Evolutionary conservation across 2,797 vertebrate species (phyloP), one percentile per base, ranked within the genome.

Genomic region (Podargus strigoides): DNA sequence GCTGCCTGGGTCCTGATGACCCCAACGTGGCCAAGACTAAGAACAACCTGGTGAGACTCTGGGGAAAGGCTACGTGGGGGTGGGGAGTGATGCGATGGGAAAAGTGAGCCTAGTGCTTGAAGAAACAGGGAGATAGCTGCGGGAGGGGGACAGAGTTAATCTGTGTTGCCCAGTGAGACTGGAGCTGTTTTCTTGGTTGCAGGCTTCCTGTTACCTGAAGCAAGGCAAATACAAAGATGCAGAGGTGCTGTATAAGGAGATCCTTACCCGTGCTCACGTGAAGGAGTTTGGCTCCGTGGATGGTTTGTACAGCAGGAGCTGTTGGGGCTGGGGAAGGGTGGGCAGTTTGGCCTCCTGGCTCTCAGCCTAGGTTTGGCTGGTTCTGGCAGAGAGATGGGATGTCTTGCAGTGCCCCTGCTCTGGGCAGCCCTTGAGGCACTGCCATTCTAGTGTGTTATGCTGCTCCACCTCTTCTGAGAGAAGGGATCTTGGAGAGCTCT

Each of bases 151-250:
- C 12, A 42, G 49, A 34, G 22, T 41, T 87, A 10, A 15, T 26
- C 16, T 69, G 47, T 24, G 41, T 77, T 89, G 68, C 9, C 27
- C 42, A 39, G 19, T 67, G 53, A 23, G 16, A 8, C 79, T 96
- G 86, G 49, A 97, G 37, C 60, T 85, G 50, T 77, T 92, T 32
- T 75, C 72, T 75, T 93, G 30, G 7, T 88, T 88, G 50, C 94
- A 99, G 99, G 99, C 99, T 12, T 99, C 99, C 93, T 99, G 99
- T 97, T 99, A 98, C 94, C 98, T 99, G 96, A 99, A 99, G 97
- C 99, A 99, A 97, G 98, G 98, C 79, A 99, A 99, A 97, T 99
- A 99, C 96, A 99, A 99, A 91, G 99, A 99, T 91, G 99, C 99
- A 3, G 99, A 99, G 97, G 98, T 98, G 66, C 98, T 99, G 36